These are phyloP conservation scores for Etheostoma spectabile DNA, from an alignment of 2,113 vertebrate genomes.

Conservation along the genomic window DNA sequence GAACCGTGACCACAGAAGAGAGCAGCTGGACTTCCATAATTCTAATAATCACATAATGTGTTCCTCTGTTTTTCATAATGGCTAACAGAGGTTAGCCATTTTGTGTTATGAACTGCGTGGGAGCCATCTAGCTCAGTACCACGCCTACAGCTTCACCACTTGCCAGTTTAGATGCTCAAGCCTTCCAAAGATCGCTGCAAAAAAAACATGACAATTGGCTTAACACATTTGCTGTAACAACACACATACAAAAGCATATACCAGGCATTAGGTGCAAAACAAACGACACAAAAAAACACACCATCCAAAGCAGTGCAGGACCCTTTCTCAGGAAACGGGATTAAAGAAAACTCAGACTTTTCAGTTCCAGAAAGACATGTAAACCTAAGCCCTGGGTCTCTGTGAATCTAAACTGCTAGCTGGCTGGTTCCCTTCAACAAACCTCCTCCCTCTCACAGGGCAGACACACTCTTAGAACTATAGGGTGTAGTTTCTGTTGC, in stretches of 20 bases:
- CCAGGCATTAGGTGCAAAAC: neutral
- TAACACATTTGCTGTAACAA: neutral
- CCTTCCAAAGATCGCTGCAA: neutral
- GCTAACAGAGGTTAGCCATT: neutral
- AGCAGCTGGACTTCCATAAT: neutral
- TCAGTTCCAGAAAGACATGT: too few species aligned
- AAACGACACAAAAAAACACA: too few species aligned
- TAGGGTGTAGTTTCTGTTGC: too few species aligned
- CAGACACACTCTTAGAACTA: too few species aligned
- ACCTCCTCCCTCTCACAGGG: too few species aligned
- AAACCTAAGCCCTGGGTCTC: too few species aligned
- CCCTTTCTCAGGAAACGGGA: too few species aligned
- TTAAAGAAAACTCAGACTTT: too few species aligned
- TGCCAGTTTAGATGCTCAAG: neutral
- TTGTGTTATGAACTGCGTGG: neutral
- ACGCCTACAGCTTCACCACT: neutral
- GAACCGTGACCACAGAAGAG: neutral
- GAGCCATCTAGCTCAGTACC: neutral
- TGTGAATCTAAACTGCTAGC: too few species aligned
- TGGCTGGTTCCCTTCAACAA: too few species aligned
- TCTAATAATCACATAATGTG: neutral
- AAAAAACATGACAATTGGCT: conserved; percentile 4
- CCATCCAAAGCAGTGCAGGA: neutral
- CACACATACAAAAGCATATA: neutral
- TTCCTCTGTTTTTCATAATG: neutral